Evolutionary conservation across 1,140 invertebrate genomes (phyloP).

Genomic region (Phthorimaea operculella): DNA sequence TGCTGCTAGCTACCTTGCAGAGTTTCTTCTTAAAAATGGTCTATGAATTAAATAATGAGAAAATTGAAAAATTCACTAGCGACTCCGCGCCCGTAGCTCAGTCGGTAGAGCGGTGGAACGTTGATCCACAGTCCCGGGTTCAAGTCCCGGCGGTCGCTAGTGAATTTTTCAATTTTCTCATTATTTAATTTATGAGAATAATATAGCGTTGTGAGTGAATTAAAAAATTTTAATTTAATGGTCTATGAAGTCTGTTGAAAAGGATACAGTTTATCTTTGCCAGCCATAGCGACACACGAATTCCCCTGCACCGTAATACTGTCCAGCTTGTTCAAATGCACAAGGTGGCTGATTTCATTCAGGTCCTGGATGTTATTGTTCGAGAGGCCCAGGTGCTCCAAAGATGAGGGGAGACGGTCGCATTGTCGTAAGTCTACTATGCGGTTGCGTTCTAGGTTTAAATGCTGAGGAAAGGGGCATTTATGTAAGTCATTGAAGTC

Average conservation of each 20-base stretch:
- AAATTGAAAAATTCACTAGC: too few species aligned
- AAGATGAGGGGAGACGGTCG: conserved; percentile 79
- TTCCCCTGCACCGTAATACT: conserved; percentile 88
- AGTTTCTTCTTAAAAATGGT: too few species aligned
- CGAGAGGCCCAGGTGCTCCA: conserved; percentile 82
- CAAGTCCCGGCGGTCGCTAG: too few species aligned
- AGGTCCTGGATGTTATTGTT: conserved; percentile 88
- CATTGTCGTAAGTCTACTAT: conserved; percentile 84
- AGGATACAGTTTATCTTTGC: conserved; percentile 77
- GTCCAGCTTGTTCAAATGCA: conserved; percentile 78
- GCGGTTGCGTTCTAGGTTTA: conserved; percentile 88
- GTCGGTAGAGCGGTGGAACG: too few species aligned
- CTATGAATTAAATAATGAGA: too few species aligned
- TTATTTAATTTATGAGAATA: too few species aligned
- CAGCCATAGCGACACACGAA: conserved; percentile 81
- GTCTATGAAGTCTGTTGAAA: conserved; percentile 22
- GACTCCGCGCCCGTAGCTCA: too few species aligned
- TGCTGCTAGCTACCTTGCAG: too few species aligned
- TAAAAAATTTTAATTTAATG: too few species aligned
- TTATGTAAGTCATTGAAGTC: not conserved
- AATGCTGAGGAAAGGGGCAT: conserved; percentile 72
- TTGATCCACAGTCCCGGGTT: too few species aligned
- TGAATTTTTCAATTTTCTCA: too few species aligned
- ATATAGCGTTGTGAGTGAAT: too few species aligned
- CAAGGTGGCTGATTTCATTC: conserved; percentile 87